Evolutionary conservation across 2,113 vertebrate genomes (phyloP).

Genomic region (Vidua chalybeata): DNA sequence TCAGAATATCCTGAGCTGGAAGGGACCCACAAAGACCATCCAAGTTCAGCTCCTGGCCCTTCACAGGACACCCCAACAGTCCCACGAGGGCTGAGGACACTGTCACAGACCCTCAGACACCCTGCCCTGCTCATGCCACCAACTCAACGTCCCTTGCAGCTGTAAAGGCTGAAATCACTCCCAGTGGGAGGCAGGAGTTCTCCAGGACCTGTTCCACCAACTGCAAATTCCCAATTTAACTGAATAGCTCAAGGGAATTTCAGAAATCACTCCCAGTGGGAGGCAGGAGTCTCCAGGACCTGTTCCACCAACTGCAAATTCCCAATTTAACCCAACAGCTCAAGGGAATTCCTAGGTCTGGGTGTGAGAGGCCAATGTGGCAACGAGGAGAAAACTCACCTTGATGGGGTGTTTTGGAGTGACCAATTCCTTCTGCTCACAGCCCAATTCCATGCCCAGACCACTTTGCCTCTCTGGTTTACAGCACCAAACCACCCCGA

Average conservation of each 20-base stretch:
- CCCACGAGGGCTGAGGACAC: not conserved
- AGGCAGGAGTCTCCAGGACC: too few species aligned
- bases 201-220: not conserved
- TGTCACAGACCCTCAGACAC: not conserved
- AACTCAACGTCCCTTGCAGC: fast-evolving
- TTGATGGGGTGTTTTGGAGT: fast-evolving
- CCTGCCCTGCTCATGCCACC: not conserved
- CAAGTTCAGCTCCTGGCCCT: not conserved
- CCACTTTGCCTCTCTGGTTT: not conserved
- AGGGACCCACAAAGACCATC: too few species aligned
- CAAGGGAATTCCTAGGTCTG: not conserved
- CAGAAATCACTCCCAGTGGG: not conserved
- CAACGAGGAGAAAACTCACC: fast-evolving
- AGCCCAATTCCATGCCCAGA: fast-evolving
- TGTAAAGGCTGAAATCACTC: not conserved
- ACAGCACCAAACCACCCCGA: not conserved
- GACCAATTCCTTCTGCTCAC: not conserved
- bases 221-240: not conserved
- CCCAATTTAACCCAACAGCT: too few species aligned
- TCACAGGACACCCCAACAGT: not conserved
- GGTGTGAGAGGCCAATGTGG: fast-evolving
- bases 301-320: too few species aligned
- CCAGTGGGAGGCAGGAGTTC: fast-evolving
- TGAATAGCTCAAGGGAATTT: not conserved
- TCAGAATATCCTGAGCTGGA: not conserved